phyloP scores from a whole-genome alignment of 2,888 invertebrate genomes.

The Andricus curvator region DNA sequence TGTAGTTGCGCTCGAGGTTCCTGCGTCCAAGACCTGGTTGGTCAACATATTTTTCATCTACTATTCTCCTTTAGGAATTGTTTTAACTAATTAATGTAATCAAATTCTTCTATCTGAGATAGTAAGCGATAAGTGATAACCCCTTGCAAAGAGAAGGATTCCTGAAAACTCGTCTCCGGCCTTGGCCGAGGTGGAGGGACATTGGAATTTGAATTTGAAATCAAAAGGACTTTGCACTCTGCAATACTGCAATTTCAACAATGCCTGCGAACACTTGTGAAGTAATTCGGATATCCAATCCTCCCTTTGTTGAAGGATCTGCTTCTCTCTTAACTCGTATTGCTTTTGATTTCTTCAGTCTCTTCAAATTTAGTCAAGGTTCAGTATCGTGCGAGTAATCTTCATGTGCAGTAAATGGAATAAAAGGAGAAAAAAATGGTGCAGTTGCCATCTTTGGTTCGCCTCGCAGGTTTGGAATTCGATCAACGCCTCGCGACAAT shows the following conservation, averaged over 20 bases:
- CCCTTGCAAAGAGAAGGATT: background rate
- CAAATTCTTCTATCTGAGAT: no score
- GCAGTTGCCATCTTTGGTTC: slow-evolving; percentile 48
- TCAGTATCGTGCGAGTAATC: background rate
- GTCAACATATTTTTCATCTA: no score
- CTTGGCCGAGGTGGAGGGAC: background rate
- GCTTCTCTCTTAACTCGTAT: no score
- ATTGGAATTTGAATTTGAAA: slow-evolving; percentile 7
- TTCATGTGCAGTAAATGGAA: background rate
- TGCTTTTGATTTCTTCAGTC: no score
- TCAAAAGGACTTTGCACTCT: background rate
- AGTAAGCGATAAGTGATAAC: no score
- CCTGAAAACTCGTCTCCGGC: background rate
- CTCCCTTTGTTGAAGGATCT: background rate
- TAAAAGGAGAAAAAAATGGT: slow-evolving; percentile 3
- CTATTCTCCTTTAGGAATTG: no score
- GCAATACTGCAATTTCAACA: background rate
- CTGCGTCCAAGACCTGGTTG: no score
- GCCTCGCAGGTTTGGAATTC: slow-evolving; percentile 26
- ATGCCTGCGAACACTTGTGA: background rate
- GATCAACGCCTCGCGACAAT: slow-evolving; percentile 36
- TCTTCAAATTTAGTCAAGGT: no score
- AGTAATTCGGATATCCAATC: background rate
- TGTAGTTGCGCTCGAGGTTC: no score
- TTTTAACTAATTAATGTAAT: no score